Evolutionary conservation across 2,113 vertebrate species (phyloP), one percentile per base, ranked within the genome.

Genomic region (Notothenia rossii): DNA sequence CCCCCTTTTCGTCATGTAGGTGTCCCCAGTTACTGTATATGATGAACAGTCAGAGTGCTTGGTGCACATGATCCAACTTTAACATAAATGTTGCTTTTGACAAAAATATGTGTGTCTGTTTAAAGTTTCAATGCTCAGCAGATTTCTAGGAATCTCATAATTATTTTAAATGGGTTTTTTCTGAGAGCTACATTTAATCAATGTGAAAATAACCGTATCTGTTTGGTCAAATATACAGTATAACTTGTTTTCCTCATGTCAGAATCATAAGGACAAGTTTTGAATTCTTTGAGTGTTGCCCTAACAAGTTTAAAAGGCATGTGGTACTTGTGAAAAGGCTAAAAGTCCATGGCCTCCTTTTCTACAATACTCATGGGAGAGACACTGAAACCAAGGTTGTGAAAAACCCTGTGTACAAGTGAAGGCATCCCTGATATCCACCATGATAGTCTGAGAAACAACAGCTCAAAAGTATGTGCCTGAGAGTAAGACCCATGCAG

Each of bases 261-360:
- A 14, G n/a, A 46, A 6, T 18, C 51, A 4, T 17, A 18, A 59
- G 55, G 10, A 17, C n/a, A 61, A 1, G 54, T 48, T 72, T 50
- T 33, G 65, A 66, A 67, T 61, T 61, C 12, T 65, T 54, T 36
- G 13, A n/a, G 59, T 73, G 54, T 40, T 60, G 20, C 8, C 14
- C 20, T 49, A 10, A 54, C 54, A 13, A 51, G n/a, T 55, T 51
- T 40, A 36, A 80, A 60, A 76, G 53, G 65, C 67, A 46, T 51
- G 58, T 62, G 22, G 62, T 55, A 20, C 43, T 83, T 79, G 50
- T 72, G 70, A 72, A 78, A 84, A 80, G 58, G 58, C 63, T 64
- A 68, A 54, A 81, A 71, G 29, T 72, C 74, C 40, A 49, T 61
- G 65, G 54, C 73, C 76, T 71, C 75, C 25, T 79, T 86, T 65